Base-by-base conservation (phyloP, 1,140 invertebrate genomes). In the Nasonia giraulti region DNA sequence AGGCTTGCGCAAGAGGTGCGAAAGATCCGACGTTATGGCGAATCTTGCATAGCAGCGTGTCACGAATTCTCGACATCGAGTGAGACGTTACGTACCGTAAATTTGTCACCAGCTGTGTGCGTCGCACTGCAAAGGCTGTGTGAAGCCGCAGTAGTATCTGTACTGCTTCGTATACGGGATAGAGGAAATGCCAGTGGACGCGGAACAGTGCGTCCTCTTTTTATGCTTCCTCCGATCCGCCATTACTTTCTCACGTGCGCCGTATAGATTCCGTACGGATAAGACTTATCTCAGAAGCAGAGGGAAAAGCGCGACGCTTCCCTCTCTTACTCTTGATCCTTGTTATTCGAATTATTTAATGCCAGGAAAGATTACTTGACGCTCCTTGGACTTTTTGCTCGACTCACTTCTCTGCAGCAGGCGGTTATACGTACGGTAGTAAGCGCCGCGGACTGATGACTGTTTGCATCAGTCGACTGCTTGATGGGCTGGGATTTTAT, bases 61-160 rank as follows among this genome's bases (percentile, higher is more conserved):
- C 55, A n/a, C 55, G 20, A 62, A 62, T 62, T 62, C 33, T 62
- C 2, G 17, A 27, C 8, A 86, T 84, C 50, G 87, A 91, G 87
- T 89, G 88, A 90, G 89, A 91, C 87, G 90, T 92, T 89, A 90
- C 88, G 86, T 89, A 88, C 87, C 87, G 89, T 87, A 89, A 89
- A 91, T 90, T 91, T 90, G 89, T 89, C 87, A 90, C 87, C 89
- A 88, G 87, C 55, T 81, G 84, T 50, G 81, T 84, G 78, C 81
- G 83, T 23, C 37, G 69, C 82, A 37, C 33, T 37, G 84, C 78
- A 31, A 90, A 91, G 89, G 89, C 90, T 92, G 90, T 91, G 90
- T 90, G 89, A 92, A 91, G 90, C 55, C 17, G 6, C 55, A 17
- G 17, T n/a, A n/a, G 55, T 62, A 91, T 92, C 0, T n/a, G 20